A percentile compares a stretch with the other conserved stretches of the same genome.
These are phyloP conservation scores for Drosophila sp. DNA, from an alignment of 1,140 invertebrate species.

Conservation along the genomic window DNA sequence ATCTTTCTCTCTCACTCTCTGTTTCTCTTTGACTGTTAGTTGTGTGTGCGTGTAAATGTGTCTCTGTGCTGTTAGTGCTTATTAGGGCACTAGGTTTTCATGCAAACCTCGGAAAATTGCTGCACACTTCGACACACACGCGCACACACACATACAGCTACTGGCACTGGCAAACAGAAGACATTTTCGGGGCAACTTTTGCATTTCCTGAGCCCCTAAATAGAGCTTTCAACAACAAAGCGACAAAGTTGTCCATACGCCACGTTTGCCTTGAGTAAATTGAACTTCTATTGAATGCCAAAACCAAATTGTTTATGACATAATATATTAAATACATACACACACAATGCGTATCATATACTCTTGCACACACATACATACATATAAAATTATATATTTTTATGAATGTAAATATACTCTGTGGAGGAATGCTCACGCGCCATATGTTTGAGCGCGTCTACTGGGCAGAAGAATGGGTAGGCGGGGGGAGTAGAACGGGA, in stretches of 20 bases:
- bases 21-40: slow-evolving; percentile 29
- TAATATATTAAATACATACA: slow-evolving; percentile 59
- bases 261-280: slow-evolving; percentile 60
- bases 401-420: slow-evolving; percentile 14
- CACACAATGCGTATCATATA: background rate
- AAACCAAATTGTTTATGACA: slow-evolving; percentile 72
- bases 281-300: slow-evolving; percentile 61
- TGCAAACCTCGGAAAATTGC: slow-evolving; percentile 74
- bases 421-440: slow-evolving; percentile 42
- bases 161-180: slow-evolving; percentile 16
- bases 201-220: slow-evolving; percentile 68
- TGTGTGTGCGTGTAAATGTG: slow-evolving; percentile 16
- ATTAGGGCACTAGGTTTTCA: slow-evolving; percentile 84
- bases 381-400: slow-evolving; percentile 1
- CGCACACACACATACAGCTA: slow-evolving; percentile 28
- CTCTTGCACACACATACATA: background rate
- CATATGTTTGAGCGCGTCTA: slow-evolving; percentile 43
- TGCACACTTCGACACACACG: slow-evolving; percentile 49
- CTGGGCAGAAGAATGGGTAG: too few species aligned
- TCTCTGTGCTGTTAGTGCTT: slow-evolving; percentile 44
- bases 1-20: slow-evolving; percentile 18
- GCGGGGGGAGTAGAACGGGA: background rate
- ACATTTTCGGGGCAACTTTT: slow-evolving; percentile 73
- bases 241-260: slow-evolving; percentile 33
- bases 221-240: slow-evolving; percentile 43